A percentile compares a stretch with the other conserved stretches of the same genome.
Conservation (phyloP, 2,797 vertebrate genomes). For the Bufotes viridis region DNA sequence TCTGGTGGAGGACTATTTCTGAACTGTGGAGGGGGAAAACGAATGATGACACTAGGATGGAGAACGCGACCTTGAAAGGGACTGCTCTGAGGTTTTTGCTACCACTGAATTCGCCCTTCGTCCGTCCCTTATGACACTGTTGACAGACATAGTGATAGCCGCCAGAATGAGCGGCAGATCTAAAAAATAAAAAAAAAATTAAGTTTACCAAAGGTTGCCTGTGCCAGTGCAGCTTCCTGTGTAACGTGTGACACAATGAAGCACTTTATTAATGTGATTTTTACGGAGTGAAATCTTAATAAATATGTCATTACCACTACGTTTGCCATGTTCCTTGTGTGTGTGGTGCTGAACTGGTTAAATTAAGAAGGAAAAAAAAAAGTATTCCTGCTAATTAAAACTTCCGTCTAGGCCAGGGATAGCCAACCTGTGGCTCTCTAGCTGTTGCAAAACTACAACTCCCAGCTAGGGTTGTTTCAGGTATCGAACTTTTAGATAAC, state of each 20-base stretch:
- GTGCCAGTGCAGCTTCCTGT: slow-evolving; percentile 22
- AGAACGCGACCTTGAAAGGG: background rate
- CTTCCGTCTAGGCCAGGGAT: too few species aligned
- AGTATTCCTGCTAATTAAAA: too few species aligned
- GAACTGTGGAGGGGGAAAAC: background rate
- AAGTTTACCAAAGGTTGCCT: slow-evolving; percentile 49
- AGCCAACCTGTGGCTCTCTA: too few species aligned
- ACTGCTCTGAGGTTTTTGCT: background rate
- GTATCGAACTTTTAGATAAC: too few species aligned
- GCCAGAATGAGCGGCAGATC: background rate
- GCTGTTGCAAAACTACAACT: too few species aligned
- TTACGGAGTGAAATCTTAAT: slow-evolving; percentile 54
- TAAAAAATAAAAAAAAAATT: background rate
- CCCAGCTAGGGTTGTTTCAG: too few species aligned
- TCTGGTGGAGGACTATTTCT: slow-evolving; percentile 14
- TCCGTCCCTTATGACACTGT: background rate
- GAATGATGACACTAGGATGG: background rate
- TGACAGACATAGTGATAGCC: background rate
- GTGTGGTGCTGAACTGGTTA: too few species aligned
- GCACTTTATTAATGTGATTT: slow-evolving; percentile 50
- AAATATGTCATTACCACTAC: slow-evolving; percentile 40
- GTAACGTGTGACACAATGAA: slow-evolving; percentile 23
- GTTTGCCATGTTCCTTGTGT: background rate
- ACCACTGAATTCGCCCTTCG: background rate
- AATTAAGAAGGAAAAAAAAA: too few species aligned